These are phyloP conservation scores for Nasonia longicornis DNA, from an alignment of 1,140 invertebrate species.

Conservation along the genomic window DNA sequence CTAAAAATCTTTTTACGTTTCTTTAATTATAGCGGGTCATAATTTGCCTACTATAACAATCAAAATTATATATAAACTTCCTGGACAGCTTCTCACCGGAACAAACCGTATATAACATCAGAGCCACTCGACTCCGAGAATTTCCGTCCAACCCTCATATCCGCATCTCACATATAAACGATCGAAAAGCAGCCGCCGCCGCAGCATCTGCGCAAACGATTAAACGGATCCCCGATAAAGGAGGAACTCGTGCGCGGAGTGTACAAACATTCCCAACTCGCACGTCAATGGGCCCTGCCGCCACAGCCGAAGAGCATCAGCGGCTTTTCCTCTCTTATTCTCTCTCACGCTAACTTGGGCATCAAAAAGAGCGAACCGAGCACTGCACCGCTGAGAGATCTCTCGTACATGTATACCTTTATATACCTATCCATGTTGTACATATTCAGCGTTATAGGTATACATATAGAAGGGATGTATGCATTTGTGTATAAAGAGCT, in stretches of 20 bases:
- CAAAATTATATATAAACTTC: no score
- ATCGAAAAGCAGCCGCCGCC: not conserved
- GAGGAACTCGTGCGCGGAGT: not conserved
- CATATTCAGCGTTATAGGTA: no score
- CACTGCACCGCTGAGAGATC: no score
- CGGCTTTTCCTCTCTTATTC: not conserved
- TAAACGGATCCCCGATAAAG: slow-evolving; percentile 27
- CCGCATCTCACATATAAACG: not conserved
- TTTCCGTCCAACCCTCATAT: no score
- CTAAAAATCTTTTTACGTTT: no score
- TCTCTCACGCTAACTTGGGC: slow-evolving; percentile 41
- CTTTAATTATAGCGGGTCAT: no score
- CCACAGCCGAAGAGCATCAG: not conserved
- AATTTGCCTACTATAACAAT: no score
- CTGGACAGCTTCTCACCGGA: no score
- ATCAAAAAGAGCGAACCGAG: slow-evolving; percentile 29
- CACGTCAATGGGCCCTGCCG: slow-evolving; percentile 22
- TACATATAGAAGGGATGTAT: not conserved
- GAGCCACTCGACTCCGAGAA: no score
- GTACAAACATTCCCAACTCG: slow-evolving; percentile 22
- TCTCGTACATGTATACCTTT: not conserved
- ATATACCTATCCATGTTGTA: not conserved
- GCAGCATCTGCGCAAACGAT: slow-evolving; percentile 47
- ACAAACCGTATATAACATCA: no score
- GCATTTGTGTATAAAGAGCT: not conserved